Conservation (phyloP, 1,140 invertebrate genomes). For the Drosophila sturtevanti region DNA sequence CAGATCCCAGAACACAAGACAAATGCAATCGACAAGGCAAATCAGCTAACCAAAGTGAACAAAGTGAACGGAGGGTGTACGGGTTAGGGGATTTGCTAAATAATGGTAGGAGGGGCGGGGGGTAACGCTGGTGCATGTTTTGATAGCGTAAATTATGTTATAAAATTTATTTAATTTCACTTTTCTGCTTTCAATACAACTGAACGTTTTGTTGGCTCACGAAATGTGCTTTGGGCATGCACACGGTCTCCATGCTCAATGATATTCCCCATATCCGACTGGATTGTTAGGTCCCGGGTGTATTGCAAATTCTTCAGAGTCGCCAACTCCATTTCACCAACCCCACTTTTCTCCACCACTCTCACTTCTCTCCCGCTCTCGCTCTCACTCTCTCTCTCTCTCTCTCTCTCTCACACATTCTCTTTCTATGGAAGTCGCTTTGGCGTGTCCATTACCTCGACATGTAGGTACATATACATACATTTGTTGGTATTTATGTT, state of each 20-base stretch:
- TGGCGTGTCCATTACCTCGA: slow-evolving; percentile 56
- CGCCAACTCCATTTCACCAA: slow-evolving; percentile 7
- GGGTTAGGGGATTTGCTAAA: background rate
- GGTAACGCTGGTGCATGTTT: slow-evolving; percentile 59
- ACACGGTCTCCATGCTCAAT: slow-evolving; percentile 14
- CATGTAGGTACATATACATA: background rate
- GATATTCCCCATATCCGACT: slow-evolving; percentile 45
- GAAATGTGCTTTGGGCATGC: slow-evolving; percentile 57
- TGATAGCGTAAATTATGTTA: slow-evolving; percentile 81
- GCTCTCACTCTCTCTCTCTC: background rate
- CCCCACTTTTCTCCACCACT: too few relatives aligned
- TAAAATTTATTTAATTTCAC: slow-evolving; percentile 82
- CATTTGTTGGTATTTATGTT: slow-evolving; percentile 58
- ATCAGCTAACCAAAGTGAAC: slow-evolving; percentile 4
- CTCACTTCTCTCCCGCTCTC: too few relatives aligned
- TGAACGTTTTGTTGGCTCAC: slow-evolving; percentile 68
- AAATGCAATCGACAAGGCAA: slow-evolving; percentile 35
- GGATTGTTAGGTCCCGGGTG: slow-evolving; percentile 60
- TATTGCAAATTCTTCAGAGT: slow-evolving; percentile 66
- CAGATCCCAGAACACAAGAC: slow-evolving; percentile 31
- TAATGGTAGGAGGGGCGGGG: slow-evolving; percentile 1
- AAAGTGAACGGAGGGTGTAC: background rate
- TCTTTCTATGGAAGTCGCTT: background rate
- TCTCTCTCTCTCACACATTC: too few relatives aligned
- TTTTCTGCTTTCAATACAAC: slow-evolving; percentile 51